Conservation (phyloP, 2,888 invertebrate species). For the Xestoiulus laeticollis region DNA sequence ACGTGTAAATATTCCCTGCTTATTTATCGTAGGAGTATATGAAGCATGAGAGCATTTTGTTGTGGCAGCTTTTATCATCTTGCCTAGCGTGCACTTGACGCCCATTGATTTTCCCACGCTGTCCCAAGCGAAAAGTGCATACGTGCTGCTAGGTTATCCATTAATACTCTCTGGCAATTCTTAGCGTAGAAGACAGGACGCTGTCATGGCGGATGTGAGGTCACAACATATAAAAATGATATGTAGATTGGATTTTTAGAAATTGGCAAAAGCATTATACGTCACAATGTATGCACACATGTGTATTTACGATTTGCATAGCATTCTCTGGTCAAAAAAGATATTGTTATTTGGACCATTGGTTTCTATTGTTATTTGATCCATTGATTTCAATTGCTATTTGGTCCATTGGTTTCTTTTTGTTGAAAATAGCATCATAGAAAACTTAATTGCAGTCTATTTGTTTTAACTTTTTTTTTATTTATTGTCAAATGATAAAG, state of each 20-base stretch:
- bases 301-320: too few relatives aligned
- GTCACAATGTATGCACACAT: too few relatives aligned
- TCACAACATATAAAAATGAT: not conserved
- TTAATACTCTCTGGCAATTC: not conserved
- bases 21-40: not conserved
- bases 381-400: too few relatives aligned
- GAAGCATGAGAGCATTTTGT: constrained; percentile 7
- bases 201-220: not conserved
- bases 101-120: constrained; percentile 29
- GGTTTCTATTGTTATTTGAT: too few relatives aligned
- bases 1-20: not conserved
- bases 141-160: not conserved
- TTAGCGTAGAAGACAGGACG: not conserved
- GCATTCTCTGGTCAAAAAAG: too few relatives aligned
- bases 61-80: not conserved
- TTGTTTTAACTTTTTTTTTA: too few relatives aligned
- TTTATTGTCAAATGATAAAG: too few relatives aligned
- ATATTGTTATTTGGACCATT: too few relatives aligned
- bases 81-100: not conserved
- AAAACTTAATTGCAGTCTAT: too few relatives aligned
- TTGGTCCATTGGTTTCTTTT: too few relatives aligned
- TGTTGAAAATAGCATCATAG: too few relatives aligned
- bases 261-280: not conserved
- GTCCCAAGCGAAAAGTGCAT: not conserved
- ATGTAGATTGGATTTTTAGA: not conserved